Conservation (phyloP, 2,888 invertebrate genomes). For the Athalia cordata region DNA sequence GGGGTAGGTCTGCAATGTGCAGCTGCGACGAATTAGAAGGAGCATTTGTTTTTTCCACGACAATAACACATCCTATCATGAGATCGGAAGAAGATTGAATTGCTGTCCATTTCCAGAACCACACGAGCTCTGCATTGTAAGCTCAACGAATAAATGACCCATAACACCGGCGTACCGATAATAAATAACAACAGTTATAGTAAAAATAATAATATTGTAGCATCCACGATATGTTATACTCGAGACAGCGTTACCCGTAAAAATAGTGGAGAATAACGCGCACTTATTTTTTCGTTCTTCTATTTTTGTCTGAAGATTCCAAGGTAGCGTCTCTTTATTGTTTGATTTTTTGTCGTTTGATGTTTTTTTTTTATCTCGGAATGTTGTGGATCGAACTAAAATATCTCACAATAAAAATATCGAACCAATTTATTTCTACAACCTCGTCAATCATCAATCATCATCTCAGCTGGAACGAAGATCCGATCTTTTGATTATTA, state of each 20-base stretch:
- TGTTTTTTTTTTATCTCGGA: too few relatives aligned
- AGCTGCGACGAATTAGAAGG: background rate
- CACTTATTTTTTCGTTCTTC: too few relatives aligned
- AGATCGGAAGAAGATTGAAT: slow-evolving; percentile 29
- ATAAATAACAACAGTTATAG: too few relatives aligned
- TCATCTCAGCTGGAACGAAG: background rate
- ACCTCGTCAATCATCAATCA: slow-evolving; percentile 16
- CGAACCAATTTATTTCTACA: background rate
- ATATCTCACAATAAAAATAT: background rate
- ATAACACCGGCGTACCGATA: too few relatives aligned
- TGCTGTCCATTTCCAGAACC: slow-evolving; percentile 13
- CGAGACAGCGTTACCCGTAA: too few relatives aligned
- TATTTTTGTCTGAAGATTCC: too few relatives aligned
- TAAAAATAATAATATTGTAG: too few relatives aligned
- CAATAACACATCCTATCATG: background rate
- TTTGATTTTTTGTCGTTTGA: too few relatives aligned
- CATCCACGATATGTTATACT: too few relatives aligned
- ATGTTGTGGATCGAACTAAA: too few relatives aligned
- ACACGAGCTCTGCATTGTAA: slow-evolving; percentile 4
- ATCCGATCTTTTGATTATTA: slow-evolving; percentile 22
- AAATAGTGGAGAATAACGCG: too few relatives aligned
- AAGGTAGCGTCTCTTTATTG: too few relatives aligned
- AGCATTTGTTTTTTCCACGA: background rate
- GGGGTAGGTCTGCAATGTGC: background rate
- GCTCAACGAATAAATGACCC: background rate